Conservation (phyloP, 2,797 vertebrate species). For the Pseudomugil gertrudae region DNA sequence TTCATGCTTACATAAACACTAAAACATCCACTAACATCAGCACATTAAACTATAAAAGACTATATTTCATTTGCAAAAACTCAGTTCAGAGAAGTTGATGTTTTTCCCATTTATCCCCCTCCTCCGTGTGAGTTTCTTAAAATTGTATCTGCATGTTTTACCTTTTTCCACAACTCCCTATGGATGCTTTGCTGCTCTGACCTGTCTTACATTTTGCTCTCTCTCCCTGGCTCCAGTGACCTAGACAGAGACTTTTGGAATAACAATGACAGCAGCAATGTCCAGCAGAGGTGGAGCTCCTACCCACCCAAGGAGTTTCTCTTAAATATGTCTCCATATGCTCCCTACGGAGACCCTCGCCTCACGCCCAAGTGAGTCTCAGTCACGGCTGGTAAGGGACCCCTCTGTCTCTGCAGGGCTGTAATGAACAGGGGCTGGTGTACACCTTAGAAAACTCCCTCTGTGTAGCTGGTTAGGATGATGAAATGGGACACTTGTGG, state of each 20-base stretch:
- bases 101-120: conserved; percentile 2
- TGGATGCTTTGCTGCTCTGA: conserved; percentile 16
- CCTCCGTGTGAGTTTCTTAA: neutral
- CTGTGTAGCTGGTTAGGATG: conserved; percentile 1
- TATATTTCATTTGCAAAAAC: neutral
- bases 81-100: neutral
- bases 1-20: neutral
- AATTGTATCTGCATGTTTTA: conserved; percentile 7
- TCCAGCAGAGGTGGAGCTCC: conserved; percentile 99
- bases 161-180: conserved; percentile 9
- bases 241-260: conserved; percentile 99
- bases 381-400: conserved; percentile 81
- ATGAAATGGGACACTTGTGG: conserved; percentile 7
- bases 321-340: conserved; percentile 99
- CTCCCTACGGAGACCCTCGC: conserved; percentile 96
- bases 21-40: too few relatives aligned
- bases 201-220: conserved; percentile 36
- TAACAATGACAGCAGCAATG: conserved; percentile 99
- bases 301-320: conserved; percentile 99
- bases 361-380: conserved; percentile 99
- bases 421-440: conserved; percentile 62
- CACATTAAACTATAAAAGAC: too few relatives aligned
- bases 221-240: conserved; percentile 88
- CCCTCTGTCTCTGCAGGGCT: conserved; percentile 71
- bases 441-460: conserved; percentile 14